Evolutionary conservation across 2,113 vertebrate genomes (phyloP).

Genomic region (Glareola pratincola): DNA sequence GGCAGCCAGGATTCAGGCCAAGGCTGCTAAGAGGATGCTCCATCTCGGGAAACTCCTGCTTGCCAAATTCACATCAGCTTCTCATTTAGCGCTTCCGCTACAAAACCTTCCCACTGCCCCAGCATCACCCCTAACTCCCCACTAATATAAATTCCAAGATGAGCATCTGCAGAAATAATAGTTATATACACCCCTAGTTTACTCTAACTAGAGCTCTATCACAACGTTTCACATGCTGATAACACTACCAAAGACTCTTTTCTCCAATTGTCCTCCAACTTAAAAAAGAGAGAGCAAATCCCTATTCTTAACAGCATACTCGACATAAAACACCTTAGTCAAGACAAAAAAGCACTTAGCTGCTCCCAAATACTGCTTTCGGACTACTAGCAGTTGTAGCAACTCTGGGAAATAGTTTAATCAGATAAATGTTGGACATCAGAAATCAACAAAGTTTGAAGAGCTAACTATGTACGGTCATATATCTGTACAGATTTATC

Average conservation of each 20-base stretch:
- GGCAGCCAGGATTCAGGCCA: not conserved
- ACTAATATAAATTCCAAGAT: not conserved
- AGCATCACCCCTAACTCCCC: not conserved
- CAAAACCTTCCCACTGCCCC: not conserved
- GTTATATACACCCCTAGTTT: not conserved
- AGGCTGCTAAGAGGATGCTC: not conserved
- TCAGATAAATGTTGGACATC: not conserved
- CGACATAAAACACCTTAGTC: not conserved
- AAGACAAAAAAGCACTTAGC: not conserved
- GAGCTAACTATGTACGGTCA: not conserved
- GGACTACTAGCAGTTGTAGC: not conserved
- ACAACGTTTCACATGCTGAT: not conserved
- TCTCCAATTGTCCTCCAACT: not conserved
- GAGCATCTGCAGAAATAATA: not conserved
- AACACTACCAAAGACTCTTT: not conserved
- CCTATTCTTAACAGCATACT: not conserved
- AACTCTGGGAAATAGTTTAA: not conserved
- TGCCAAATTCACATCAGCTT: constrained; percentile 35
- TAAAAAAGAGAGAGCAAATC: not conserved
- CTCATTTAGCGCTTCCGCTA: not conserved
- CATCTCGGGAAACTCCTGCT: not conserved
- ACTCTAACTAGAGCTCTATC: not conserved
- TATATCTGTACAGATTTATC: not conserved
- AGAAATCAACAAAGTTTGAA: not conserved
- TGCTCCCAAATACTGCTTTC: not conserved